These are phyloP conservation scores for Whitmania pigra DNA, from an alignment of 1,140 invertebrate species.

Conservation along the genomic window DNA sequence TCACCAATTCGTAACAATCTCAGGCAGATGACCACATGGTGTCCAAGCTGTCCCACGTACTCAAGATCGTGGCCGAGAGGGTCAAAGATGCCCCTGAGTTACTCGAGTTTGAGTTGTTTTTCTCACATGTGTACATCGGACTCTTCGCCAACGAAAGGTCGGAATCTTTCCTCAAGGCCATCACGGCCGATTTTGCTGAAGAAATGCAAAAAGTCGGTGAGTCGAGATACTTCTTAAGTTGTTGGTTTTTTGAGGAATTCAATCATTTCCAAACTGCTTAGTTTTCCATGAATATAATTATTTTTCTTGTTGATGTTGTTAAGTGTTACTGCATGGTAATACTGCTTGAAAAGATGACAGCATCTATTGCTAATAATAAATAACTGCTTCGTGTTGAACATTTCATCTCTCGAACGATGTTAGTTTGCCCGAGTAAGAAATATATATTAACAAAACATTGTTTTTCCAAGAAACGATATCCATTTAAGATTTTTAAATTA, in stretches of 20 bases:
- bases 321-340: too few relatives aligned
- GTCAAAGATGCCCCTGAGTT: slow-evolving; percentile 47
- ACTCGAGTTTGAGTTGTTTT: slow-evolving; percentile 63
- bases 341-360: too few relatives aligned
- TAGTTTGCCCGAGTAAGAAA: too few relatives aligned
- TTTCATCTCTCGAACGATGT: too few relatives aligned
- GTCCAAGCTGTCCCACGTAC: slow-evolving; percentile 50
- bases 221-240: neutral
- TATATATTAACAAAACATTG: too few relatives aligned
- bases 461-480: too few relatives aligned
- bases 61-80: slow-evolving; percentile 56
- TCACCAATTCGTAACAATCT: slow-evolving; percentile 24
- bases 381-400: too few relatives aligned
- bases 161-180: slow-evolving; percentile 58
- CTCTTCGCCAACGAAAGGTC: slow-evolving; percentile 66
- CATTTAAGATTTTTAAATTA: too few relatives aligned
- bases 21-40: slow-evolving; percentile 62
- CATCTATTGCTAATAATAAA: too few relatives aligned
- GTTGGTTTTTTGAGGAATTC: neutral
- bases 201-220: slow-evolving; percentile 57
- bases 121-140: slow-evolving; percentile 72
- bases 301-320: too few relatives aligned
- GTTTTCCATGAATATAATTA: neutral
- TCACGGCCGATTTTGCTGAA: slow-evolving; percentile 62
- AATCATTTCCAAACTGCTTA: neutral